Conservation (phyloP, 2,888 invertebrate species). For the Cheilosia variabilis region DNA sequence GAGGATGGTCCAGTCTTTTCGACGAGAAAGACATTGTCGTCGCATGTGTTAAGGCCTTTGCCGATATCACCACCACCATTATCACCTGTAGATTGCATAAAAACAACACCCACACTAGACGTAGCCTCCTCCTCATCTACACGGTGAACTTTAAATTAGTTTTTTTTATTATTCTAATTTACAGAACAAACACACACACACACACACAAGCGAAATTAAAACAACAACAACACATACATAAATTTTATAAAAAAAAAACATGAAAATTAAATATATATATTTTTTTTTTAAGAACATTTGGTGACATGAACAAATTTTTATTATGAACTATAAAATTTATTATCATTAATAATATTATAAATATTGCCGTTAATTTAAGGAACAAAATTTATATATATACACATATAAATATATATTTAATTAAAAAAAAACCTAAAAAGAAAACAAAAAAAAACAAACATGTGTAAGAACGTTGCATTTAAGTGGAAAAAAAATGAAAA, state of each 20-base stretch:
- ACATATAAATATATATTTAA: constrained; percentile 58
- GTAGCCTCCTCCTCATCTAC: constrained; percentile 32
- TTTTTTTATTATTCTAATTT: constrained; percentile 72
- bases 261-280: constrained; percentile 6
- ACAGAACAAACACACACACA: constrained; percentile 50
- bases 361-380: constrained; percentile 68
- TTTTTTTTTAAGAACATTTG: constrained; percentile 44
- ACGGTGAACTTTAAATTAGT: constrained; percentile 74
- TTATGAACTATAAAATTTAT: constrained; percentile 70
- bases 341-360: constrained; percentile 71
- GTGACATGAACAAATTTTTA: constrained; percentile 66
- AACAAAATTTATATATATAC: constrained; percentile 64
- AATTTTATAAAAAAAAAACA: constrained; percentile 10
- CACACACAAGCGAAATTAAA: constrained; percentile 50
- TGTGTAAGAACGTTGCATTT: constrained; percentile 69
- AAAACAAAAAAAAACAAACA: constrained; percentile 41
- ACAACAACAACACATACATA: constrained; percentile 31
- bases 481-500: constrained; percentile 36
- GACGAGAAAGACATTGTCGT: constrained; percentile 40
- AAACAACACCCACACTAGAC: constrained; percentile 36
- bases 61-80: constrained; percentile 53
- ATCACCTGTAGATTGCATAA: constrained; percentile 55
- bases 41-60: constrained; percentile 67
- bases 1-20: constrained; percentile 11
- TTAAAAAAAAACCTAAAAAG: constrained; percentile 4